Conservation (phyloP, 1,140 invertebrate species). For the Physella acuta region DNA sequence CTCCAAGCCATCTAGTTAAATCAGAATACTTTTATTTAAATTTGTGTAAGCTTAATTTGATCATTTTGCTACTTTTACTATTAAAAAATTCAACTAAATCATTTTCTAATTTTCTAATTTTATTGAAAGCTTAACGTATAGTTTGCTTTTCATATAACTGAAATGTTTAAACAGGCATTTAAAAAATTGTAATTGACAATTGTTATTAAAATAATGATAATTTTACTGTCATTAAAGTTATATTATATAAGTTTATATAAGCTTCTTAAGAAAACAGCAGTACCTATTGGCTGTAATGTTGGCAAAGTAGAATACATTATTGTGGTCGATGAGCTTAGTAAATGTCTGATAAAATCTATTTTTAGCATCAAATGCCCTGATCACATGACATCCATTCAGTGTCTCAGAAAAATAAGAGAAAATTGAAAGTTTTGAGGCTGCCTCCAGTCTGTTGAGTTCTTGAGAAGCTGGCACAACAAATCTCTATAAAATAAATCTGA, state of each 20-base stretch:
- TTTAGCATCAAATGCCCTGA: constrained; percentile 62
- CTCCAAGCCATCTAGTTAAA: constrained; percentile 85
- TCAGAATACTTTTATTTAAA: too few species aligned
- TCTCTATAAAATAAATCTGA: too few species aligned
- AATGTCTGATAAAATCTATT: constrained; percentile 60
- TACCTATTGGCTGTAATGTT: constrained; percentile 47
- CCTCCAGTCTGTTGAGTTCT: constrained; percentile 62
- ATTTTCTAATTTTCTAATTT: too few species aligned
- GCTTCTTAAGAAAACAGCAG: not conserved
- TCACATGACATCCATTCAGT: constrained; percentile 61
- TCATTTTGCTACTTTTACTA: too few species aligned
- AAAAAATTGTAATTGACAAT: constrained; percentile 4
- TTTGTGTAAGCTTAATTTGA: too few species aligned
- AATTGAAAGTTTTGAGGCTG: constrained; percentile 60
- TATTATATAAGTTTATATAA: not conserved
- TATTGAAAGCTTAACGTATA: too few species aligned
- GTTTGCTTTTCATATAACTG: too few species aligned
- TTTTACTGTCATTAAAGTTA: not conserved
- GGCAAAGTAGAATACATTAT: constrained; percentile 47
- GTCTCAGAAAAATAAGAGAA: constrained; percentile 63
- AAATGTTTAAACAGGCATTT: too few species aligned
- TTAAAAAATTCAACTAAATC: too few species aligned
- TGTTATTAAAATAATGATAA: too few species aligned
- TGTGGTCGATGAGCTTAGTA: constrained; percentile 49
- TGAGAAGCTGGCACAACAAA: constrained; percentile 83